Conservation (phyloP, 2,797 vertebrate species). For the Sitta carolinensis region DNA sequence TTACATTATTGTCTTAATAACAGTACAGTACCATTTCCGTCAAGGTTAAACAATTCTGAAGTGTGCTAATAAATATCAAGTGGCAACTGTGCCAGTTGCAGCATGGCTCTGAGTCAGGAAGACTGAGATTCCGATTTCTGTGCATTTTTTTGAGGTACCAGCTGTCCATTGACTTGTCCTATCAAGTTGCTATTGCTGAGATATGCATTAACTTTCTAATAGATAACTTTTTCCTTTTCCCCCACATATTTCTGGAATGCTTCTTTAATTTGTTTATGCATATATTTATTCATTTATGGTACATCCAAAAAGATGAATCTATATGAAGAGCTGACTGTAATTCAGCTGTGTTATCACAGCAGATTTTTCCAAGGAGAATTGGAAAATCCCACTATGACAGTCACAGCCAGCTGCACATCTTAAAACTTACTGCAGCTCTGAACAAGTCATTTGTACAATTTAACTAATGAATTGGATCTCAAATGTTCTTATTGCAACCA, state of each 20-base stretch:
- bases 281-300: background rate
- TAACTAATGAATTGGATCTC: background rate
- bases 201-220: background rate
- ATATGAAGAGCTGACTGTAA: background rate
- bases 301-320: background rate
- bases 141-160: background rate
- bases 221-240: accelerated
- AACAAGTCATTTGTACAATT: background rate
- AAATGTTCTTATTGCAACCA: background rate
- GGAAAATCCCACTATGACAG: background rate
- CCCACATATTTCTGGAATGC: background rate
- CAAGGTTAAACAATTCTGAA: background rate
- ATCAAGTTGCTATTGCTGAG: background rate
- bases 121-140: background rate
- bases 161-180: background rate
- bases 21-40: background rate
- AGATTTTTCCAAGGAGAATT: background rate
- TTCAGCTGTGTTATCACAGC: background rate
- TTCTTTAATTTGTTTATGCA: background rate
- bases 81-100: accelerated
- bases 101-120: background rate
- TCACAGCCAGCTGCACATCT: background rate
- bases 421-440: background rate
- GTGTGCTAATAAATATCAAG: background rate
- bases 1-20: background rate